phyloP scores from a whole-genome alignment of 1,140 invertebrate species.

The Onthophagus taurus region DNA sequence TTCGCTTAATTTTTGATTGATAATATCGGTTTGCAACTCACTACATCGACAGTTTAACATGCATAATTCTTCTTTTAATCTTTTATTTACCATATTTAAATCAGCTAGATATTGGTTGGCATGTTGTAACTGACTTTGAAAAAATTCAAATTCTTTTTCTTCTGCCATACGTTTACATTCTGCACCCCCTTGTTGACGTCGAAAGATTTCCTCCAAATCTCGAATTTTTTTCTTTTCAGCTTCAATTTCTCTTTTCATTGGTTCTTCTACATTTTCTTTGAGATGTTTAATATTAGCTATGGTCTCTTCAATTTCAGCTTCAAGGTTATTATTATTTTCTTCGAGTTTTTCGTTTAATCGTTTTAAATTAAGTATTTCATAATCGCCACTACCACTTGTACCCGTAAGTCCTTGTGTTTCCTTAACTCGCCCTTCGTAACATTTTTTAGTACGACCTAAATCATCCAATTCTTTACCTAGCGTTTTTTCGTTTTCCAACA shows the following conservation, averaged over 20 bases:
- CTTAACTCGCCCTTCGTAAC: no score
- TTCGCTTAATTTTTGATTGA: conserved; percentile 32
- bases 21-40: conserved; percentile 30
- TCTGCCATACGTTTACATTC: conserved; percentile 16
- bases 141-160: conserved; percentile 19
- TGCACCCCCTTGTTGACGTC: conserved; percentile 19
- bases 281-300: conserved; percentile 28
- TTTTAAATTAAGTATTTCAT: conserved; percentile 13
- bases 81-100: conserved; percentile 22
- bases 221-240: conserved; percentile 20
- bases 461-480: no score
- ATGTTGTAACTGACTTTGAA: conserved; percentile 26
- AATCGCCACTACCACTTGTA: conserved; percentile 11
- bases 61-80: conserved; percentile 23
- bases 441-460: no score
- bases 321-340: conserved; percentile 26
- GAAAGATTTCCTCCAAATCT: conserved; percentile 21
- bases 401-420: no score
- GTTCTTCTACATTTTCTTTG: conserved; percentile 28
- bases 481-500: no score
- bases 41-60: conserved; percentile 20
- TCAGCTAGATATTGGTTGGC: conserved; percentile 25
- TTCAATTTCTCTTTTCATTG: conserved; percentile 15
- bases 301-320: conserved; percentile 25
- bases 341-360: conserved; percentile 22